Evolutionary conservation across 1,140 invertebrate species (phyloP), one percentile per base, ranked within the genome.

Genomic region (Asobara japonica): DNA sequence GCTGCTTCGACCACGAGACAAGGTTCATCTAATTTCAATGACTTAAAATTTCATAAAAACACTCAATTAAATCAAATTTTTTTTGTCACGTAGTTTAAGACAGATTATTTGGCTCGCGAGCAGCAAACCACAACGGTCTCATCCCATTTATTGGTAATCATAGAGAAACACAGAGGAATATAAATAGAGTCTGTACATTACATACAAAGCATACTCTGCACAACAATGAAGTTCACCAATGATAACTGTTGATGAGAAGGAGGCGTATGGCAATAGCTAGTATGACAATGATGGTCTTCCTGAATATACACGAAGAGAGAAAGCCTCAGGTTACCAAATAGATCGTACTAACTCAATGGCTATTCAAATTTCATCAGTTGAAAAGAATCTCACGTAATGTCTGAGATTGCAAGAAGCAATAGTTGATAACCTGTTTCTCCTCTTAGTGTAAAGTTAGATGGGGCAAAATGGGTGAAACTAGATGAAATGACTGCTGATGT

Each of bases 231-330:
- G 51, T 65, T 25, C 16, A 65, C 13, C 27, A 65, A 65, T 25
- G 18, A 56, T 25, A 22, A 65, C 30, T 71, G 45, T 27, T n/a
- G 7, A 61, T 56, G 27, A 71, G 30, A 74, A 78, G 71, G 77
- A 82, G 80, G 80, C 80, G 78, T 81, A 83, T 76, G 76, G 82
- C 82, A 81, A 78, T 85, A 86, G 85, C 84, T 84, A 85, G 75
- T 86, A 86, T 82, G 81, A 87, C 84, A 86, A 81, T 77, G 73
- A 86, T 65, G 79, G 56, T 36, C 31, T 69, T 31, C 68, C 11
- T 62, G 62, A 33, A 69, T 66, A 38, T 30, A 64, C 36, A 20
- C 56, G 10, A 27, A 51, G n/a, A 4, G 45, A n/a, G 6, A 51
- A 6, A 51, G 45, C 5, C 31, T 33, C 31, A 33, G 4, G n/a